Evolutionary conservation across 2,113 vertebrate genomes (phyloP), one percentile per base, ranked within the genome.

Genomic region (Poeciliopsis occidentalis): DNA sequence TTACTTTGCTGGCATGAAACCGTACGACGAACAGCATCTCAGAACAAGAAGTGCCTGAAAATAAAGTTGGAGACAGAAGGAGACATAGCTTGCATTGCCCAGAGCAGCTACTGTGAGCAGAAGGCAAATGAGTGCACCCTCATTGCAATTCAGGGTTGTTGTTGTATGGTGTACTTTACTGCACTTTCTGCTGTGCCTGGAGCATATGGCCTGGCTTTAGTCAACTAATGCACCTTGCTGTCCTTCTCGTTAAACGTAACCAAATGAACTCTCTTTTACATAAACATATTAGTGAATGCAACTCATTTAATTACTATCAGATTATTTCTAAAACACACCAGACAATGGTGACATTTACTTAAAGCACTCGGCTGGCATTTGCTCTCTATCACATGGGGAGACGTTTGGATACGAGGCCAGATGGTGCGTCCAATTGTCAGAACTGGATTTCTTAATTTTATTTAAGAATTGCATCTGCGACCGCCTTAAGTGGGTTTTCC

Each of bases 181-280:
- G 78, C 74, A 69, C 81, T 74, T 77, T 88, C 74, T 62, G 2
- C 60, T 69, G 60, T 83, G 81, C 91, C 83, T 77, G 71, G 66
- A 84, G 80, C 85, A 92, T 89, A 91, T 90, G 92, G 88, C 78
- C 65, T 57, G 61, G 78, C 82, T 89, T 37, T 92, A 90, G 92
- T 92, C 80, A 91, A 89, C 86, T 87, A 90, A 89, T 84, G 67
- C 79, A 82, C 54, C 78, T 81, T 76, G 85, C 80, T 80, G 15
- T 66, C 75, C 61, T 80, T 80, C 78, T 87, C 64, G 60, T 88
- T 90, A 87, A 88, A 83, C 69, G 79, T 61, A 15, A 88, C 64
- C 54, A 79, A 68, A 79, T 51, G 44, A 27, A 81, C 41, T 66
- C 41, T 67, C 65, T 66, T 66, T 73, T 66, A 62, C 63, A 67